Percentiles rank a stretch among this genome's conserved stretches.
These are phyloP conservation scores for Aphis gossypii DNA, from an alignment of 1,140 invertebrate genomes.

Conservation along the genomic window DNA sequence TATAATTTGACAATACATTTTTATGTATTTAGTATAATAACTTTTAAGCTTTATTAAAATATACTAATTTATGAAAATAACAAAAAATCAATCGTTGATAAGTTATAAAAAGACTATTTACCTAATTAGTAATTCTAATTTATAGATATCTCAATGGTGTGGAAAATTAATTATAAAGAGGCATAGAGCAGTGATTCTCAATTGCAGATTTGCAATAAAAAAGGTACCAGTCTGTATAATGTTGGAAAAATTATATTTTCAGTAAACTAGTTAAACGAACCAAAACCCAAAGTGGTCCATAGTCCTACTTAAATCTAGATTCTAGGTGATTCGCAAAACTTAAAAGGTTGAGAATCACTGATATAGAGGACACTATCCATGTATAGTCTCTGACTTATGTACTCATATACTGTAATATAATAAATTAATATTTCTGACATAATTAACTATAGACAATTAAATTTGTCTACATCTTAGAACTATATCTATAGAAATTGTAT, in stretches of 20 bases:
- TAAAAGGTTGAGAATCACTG: too few relatives aligned
- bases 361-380: neutral
- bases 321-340: too few relatives aligned
- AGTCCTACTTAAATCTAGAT: too few relatives aligned
- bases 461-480: neutral
- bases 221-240: too few relatives aligned
- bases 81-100: neutral
- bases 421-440: neutral
- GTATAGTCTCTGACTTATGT: neutral
- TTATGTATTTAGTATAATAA: too few relatives aligned
- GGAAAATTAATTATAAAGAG: neutral
- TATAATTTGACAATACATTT: neutral
- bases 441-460: neutral
- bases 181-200: too few relatives aligned
- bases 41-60: too few relatives aligned
- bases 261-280: too few relatives aligned
- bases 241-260: too few relatives aligned
- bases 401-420: neutral
- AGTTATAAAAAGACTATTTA: neutral
- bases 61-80: neutral
- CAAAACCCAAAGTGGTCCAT: too few relatives aligned
- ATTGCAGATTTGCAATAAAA: too few relatives aligned
- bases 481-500: neutral
- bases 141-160: neutral
- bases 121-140: neutral